These are phyloP conservation scores for Nettapus auritus DNA, from an alignment of 2,113 vertebrate genomes.

Conservation along the genomic window DNA sequence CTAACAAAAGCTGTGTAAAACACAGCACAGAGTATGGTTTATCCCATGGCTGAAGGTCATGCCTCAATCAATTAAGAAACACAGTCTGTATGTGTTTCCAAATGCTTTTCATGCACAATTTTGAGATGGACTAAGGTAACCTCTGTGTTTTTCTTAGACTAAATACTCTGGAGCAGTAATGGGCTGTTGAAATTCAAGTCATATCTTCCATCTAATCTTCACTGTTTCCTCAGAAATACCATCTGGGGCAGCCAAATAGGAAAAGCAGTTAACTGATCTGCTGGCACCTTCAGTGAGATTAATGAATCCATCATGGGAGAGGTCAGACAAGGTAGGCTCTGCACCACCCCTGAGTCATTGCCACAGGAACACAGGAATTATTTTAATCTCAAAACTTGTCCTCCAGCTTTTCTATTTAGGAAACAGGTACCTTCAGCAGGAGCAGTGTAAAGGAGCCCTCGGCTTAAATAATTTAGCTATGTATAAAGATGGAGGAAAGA, in stretches of 20 bases:
- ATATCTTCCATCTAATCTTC: not conserved
- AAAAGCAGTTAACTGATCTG: not conserved
- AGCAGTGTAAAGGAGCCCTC: not conserved
- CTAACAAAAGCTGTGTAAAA: not conserved
- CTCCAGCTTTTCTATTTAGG: not conserved
- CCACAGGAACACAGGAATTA: not conserved
- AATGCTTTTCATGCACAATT: not conserved
- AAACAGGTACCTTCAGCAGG: not conserved
- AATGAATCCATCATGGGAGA: conserved; percentile 24
- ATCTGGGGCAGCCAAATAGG: conserved; percentile 7
- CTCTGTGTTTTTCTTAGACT: not conserved
- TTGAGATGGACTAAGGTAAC: not conserved
- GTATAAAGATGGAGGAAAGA: not conserved
- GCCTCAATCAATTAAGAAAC: not conserved
- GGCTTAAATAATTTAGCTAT: not conserved
- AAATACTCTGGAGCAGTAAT: not conserved
- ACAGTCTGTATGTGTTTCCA: not conserved
- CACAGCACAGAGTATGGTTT: fast-evolving
- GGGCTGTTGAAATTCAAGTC: conserved; percentile 43
- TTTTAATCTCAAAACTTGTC: conserved; percentile 9
- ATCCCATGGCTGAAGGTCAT: not conserved
- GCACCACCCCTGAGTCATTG: not conserved
- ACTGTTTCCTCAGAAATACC: conserved; percentile 33
- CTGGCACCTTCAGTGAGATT: conserved; percentile 37
- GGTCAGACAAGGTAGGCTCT: not conserved